These are phyloP conservation scores for Podocnemis expansa DNA, from an alignment of 2,113 vertebrate species.

Conservation along the genomic window DNA sequence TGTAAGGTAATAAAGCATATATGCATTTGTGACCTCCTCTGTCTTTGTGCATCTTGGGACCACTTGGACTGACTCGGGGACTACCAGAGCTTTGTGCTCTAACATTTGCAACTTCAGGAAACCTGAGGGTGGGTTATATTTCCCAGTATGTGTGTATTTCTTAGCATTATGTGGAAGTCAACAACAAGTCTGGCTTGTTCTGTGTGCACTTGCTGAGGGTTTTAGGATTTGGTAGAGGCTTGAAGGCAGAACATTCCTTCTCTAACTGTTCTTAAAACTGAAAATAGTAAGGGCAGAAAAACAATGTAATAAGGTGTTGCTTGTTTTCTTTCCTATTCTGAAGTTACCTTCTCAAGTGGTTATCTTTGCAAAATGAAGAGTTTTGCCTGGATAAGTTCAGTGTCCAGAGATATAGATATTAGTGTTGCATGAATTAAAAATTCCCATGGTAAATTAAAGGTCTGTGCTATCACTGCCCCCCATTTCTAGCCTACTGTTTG, in stretches of 20 bases:
- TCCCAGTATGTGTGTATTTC: not conserved
- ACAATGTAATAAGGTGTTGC: rapidly evolving
- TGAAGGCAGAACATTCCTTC: not conserved
- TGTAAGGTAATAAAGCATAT: too few relatives aligned
- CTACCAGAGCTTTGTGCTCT: too few relatives aligned
- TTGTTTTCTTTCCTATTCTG: not conserved
- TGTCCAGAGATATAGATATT: not conserved
- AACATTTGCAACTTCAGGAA: not conserved
- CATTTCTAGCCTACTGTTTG: not conserved
- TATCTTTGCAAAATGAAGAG: not conserved
- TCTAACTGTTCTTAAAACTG: not conserved
- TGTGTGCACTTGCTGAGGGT: not conserved
- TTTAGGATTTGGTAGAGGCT: not conserved
- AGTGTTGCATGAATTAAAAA: not conserved
- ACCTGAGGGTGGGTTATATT: rapidly evolving
- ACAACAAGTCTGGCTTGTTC: not conserved
- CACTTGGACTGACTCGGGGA: too few relatives aligned
- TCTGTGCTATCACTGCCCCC: not conserved
- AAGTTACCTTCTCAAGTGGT: not conserved
- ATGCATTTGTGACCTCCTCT: too few relatives aligned
- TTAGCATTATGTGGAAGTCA: not conserved
- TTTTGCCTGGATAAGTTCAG: not conserved
- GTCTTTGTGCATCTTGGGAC: too few relatives aligned
- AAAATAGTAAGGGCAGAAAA: not conserved
- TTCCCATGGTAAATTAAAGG: not conserved